phyloP scores from a whole-genome alignment of 2,113 vertebrate species.

The Apaloderma vittatum region DNA sequence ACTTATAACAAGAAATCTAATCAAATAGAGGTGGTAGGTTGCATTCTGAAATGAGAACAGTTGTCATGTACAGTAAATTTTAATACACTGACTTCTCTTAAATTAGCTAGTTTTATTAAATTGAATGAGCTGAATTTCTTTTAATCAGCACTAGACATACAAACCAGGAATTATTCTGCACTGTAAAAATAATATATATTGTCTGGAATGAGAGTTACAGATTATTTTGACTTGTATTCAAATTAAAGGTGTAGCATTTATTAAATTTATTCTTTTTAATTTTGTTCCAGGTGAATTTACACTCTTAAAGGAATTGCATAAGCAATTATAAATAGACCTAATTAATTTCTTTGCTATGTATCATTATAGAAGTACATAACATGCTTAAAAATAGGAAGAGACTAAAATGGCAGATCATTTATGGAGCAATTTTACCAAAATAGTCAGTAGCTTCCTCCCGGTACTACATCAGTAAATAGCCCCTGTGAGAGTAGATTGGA shows the following conservation, averaged over 20 bases:
- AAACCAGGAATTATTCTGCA: slow-evolving; percentile 57
- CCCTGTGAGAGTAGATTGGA: not conserved
- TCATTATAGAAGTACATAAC: not conserved
- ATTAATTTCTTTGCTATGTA: slow-evolving; percentile 23
- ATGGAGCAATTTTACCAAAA: not conserved
- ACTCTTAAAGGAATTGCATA: slow-evolving; percentile 21
- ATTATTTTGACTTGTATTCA: slow-evolving; percentile 66
- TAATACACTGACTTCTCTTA: slow-evolving; percentile 70
- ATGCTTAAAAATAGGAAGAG: slow-evolving; percentile 3
- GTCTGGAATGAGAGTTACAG: slow-evolving; percentile 40
- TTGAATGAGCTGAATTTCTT: slow-evolving; percentile 62
- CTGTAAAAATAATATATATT: slow-evolving; percentile 68
- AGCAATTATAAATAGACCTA: slow-evolving; percentile 47
- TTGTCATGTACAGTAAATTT: slow-evolving; percentile 78
- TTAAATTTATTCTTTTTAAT: slow-evolving; percentile 65
- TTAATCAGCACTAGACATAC: slow-evolving; percentile 69
- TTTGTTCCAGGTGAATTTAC: slow-evolving; percentile 51
- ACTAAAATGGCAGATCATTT: not conserved
- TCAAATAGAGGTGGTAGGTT: slow-evolving; percentile 71
- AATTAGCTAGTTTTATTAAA: slow-evolving; percentile 77
- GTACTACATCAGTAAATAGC: not conserved
- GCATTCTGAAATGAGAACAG: slow-evolving; percentile 73
- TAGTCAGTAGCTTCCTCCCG: not conserved
- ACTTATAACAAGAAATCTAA: slow-evolving; percentile 74
- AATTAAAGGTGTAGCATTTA: slow-evolving; percentile 63